Base-by-base conservation (phyloP, 2,113 vertebrate genomes). In the Varanus salvator region DNA sequence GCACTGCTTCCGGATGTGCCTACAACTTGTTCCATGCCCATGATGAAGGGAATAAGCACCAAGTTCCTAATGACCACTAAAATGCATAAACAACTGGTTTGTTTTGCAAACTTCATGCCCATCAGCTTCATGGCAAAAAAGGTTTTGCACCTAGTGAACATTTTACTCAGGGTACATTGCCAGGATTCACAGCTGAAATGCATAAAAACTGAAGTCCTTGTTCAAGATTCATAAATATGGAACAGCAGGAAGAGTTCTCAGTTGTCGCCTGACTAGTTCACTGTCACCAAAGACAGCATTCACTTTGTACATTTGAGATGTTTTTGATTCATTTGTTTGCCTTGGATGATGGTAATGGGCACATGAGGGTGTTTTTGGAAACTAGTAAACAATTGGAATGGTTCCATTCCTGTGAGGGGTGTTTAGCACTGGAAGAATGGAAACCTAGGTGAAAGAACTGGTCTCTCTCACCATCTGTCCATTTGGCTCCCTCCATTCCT, bases 381-480 rank as follows among this genome's bases (percentile, higher is more conserved):
- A 78, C 66, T 15, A 91, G 72, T 82, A 95, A 93, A 66, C 57
- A 83, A 17, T 87, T 93, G 92, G 89, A 86, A 92, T 91, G 50
- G 48, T 57, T n/a, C 81, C 85, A 0, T 68, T 91, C 60, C 81
- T 93, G 85, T 89, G 90, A 82, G 80, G 90, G 83, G 91, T 94
- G 71, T 34, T 89, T 34, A 83, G 48, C 75, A 91, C 81, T 0
- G 0, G 77, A 72, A 94, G 84, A 93, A 84, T 4, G 64, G 52
- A 68, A 94, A 94, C 71, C 82, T 76, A 2, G 74, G 89, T 8
- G 74, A 88, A 81, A 54, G 19, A 23, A 87, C 85, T 85, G 71
- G 23, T 93, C 69, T 90, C 72, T 81, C 74, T 60, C 50, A 91
- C 94, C 94, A 95, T 95, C 95, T 96, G 96, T 91, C 66, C 87